Evolutionary conservation across 2,797 vertebrate genomes (phyloP).

Genomic region (Sardinella longiceps): DNA sequence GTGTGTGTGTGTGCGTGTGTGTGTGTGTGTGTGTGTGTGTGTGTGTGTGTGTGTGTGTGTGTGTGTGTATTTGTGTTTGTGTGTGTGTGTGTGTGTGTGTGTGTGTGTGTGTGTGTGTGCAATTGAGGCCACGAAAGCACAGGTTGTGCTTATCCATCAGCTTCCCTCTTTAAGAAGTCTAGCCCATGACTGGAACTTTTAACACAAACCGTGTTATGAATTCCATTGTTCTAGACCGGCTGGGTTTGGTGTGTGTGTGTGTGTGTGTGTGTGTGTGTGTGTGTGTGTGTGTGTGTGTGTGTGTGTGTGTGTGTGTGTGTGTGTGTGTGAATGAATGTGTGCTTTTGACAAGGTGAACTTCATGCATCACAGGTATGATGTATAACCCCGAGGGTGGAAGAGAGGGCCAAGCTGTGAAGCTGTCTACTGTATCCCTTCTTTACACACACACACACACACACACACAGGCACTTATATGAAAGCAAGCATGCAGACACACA

Average conservation of each 20-base stretch:
- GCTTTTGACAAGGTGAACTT: slow-evolving; percentile 77
- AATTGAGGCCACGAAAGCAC: not conserved
- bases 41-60: slow-evolving; percentile 31
- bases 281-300: slow-evolving; percentile 13
- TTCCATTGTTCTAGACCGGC: slow-evolving; percentile 34
- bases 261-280: slow-evolving; percentile 1
- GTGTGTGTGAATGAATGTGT: slow-evolving; percentile 55
- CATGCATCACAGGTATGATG: slow-evolving; percentile 74
- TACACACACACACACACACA: not conserved
- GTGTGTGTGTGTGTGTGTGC: too few species aligned
- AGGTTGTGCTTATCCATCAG: not conserved
- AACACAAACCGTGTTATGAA: slow-evolving; percentile 43
- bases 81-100: not conserved
- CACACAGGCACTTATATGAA: not conserved
- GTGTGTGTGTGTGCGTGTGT: not conserved
- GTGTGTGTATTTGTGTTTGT: not conserved
- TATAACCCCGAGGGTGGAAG: slow-evolving; percentile 57
- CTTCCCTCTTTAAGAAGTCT: not conserved
- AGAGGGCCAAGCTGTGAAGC: slow-evolving; percentile 53
- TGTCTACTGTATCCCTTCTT: slow-evolving; percentile 33
- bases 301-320: slow-evolving; percentile 35
- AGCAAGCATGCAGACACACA: too few species aligned
- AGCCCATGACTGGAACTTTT: not conserved
- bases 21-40: slow-evolving; percentile 51
- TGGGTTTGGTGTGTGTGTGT: slow-evolving; percentile 3